Conservation (phyloP, 2,888 invertebrate genomes). For the Phania funesta region DNA sequence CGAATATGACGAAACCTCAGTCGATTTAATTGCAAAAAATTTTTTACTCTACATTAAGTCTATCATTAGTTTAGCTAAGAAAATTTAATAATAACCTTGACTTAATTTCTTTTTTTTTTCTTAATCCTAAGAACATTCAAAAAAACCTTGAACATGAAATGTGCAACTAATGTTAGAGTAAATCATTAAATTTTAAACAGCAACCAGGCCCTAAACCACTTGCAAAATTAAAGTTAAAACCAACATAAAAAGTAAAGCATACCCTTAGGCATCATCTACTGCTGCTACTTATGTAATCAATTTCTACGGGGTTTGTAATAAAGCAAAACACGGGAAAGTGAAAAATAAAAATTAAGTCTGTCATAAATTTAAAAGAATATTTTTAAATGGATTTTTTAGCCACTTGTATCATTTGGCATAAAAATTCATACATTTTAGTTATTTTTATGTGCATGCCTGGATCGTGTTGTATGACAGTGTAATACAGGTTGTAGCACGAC, state of each 20-base stretch:
- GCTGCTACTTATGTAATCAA: background rate
- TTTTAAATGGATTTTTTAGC: constrained; percentile 18
- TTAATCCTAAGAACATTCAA: no score
- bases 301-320: background rate
- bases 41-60: no score
- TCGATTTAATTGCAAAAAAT: no score
- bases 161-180: background rate
- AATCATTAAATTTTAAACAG: background rate
- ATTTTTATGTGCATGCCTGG: background rate
- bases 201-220: no score
- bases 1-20: no score
- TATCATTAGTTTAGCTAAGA: no score
- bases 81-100: no score
- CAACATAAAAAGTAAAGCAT: background rate
- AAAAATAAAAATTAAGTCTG: background rate
- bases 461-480: background rate
- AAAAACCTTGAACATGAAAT: no score
- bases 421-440: background rate
- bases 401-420: constrained; percentile 8
- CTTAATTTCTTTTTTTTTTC: no score
- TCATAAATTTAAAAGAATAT: background rate
- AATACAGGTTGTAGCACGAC: background rate
- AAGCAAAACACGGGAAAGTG: background rate
- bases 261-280: constrained; percentile 2
- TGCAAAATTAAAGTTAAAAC: background rate